Percentiles rank a stretch among this genome's conserved stretches.
These are phyloP conservation scores for Cerceris rybyensis DNA, from an alignment of 2,888 invertebrate species.

Conservation along the genomic window DNA sequence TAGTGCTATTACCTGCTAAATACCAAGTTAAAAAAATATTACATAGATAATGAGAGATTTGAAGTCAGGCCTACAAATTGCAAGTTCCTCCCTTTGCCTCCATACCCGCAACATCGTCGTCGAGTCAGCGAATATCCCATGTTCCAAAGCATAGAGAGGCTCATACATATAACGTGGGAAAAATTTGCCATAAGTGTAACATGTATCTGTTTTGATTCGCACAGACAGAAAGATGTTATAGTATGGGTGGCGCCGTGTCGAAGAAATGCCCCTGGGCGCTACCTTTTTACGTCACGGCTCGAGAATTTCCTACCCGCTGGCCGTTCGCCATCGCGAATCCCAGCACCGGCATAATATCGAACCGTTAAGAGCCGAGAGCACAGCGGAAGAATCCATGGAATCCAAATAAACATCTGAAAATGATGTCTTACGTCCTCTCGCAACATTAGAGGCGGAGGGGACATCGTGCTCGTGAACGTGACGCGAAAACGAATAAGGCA, in stretches of 20 bases:
- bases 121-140: no score
- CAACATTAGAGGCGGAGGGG: slow-evolving; percentile 15
- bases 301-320: slow-evolving; percentile 69
- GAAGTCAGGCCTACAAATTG: no score
- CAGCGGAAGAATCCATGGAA: slow-evolving; percentile 48
- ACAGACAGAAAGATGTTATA: slow-evolving; percentile 5
- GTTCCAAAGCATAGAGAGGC: no score
- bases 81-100: no score
- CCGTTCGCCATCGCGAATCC: slow-evolving; percentile 52
- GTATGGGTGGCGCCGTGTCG: slow-evolving; percentile 60
- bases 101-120: no score
- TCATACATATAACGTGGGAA: no score
- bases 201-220: slow-evolving; percentile 31
- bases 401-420: slow-evolving; percentile 46
- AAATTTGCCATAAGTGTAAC: no score
- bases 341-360: slow-evolving; percentile 47
- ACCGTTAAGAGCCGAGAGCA: slow-evolving; percentile 58
- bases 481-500: slow-evolving; percentile 18
- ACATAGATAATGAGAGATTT: no score
- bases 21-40: no score
- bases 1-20: no score
- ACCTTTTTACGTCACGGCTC: slow-evolving; percentile 69
- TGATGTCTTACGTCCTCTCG: slow-evolving; percentile 24
- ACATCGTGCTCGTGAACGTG: slow-evolving; percentile 11
- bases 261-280: slow-evolving; percentile 65